Evolutionary conservation across 2,888 invertebrate species (phyloP).

Genomic region (Ferdinandea cuprea): DNA sequence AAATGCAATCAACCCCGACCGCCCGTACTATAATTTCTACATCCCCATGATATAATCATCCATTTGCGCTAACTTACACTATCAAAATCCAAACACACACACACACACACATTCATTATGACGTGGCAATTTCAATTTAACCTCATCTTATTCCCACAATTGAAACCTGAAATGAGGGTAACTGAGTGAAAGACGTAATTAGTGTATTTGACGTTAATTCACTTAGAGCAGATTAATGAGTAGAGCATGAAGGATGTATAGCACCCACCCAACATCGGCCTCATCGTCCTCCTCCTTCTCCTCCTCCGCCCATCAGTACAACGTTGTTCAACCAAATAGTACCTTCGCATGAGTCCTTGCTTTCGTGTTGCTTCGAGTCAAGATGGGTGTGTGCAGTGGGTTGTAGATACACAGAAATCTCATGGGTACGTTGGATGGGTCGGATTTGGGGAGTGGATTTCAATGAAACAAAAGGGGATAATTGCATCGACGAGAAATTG

Average conservation of each 20-base stretch:
- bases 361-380: conserved; percentile 38
- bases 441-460: conserved; percentile 22
- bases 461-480: conserved; percentile 65
- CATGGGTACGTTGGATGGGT: background rate
- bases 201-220: conserved; percentile 77
- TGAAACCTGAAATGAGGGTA: conserved; percentile 76
- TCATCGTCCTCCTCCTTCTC: background rate
- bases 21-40: background rate
- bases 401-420: background rate
- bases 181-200: conserved; percentile 77
- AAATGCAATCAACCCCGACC: conserved; percentile 8
- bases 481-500: conserved; percentile 66
- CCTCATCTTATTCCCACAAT: conserved; percentile 75
- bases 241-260: conserved; percentile 75
- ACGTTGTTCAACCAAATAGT: conserved; percentile 28
- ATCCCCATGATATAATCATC: conserved; percentile 9
- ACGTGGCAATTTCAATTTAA: conserved; percentile 75
- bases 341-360: conserved; percentile 46
- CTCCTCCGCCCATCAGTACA: background rate
- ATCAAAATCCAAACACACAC: conserved; percentile 11
- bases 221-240: conserved; percentile 77
- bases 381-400: conserved; percentile 34
- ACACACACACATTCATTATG: conserved; percentile 54
- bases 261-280: background rate
- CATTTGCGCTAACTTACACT: background rate